These are phyloP conservation scores for Kryptolebias marmoratus DNA, from an alignment of 2,113 vertebrate genomes.

Conservation along the genomic window DNA sequence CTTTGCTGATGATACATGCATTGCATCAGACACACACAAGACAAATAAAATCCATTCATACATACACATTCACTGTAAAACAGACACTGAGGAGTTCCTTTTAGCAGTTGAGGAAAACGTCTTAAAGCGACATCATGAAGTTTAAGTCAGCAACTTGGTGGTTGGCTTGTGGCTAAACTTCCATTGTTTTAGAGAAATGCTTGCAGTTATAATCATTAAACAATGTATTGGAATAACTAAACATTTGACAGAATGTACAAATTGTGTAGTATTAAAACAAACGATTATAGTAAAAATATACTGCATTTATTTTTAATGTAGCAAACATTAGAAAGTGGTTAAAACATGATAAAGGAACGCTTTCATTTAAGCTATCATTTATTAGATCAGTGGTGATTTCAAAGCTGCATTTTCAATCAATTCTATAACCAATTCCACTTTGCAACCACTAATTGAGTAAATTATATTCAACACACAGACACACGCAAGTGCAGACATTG, in stretches of 20 bases:
- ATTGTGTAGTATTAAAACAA: too few relatives aligned
- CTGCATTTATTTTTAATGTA: too few relatives aligned
- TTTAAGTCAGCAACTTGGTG: constrained; percentile 7
- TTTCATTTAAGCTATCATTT: background rate
- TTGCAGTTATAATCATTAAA: constrained; percentile 2
- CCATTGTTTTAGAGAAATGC: constrained; percentile 3
- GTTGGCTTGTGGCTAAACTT: constrained; percentile 25
- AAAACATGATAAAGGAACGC: background rate
- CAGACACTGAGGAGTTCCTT: constrained; percentile 33
- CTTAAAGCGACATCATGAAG: constrained; percentile 23
- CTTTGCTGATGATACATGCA: constrained; percentile 35
- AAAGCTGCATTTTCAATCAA: background rate
- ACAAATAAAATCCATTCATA: constrained; percentile 4
- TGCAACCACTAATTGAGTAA: background rate
- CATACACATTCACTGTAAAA: constrained; percentile 5
- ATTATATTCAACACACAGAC: constrained; percentile 6
- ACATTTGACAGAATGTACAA: too few relatives aligned
- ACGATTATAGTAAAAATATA: too few relatives aligned
- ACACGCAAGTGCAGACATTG: constrained; percentile 32
- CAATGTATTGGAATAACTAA: too few relatives aligned
- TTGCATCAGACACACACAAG: constrained; percentile 45
- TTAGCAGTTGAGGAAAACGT: constrained; percentile 42
- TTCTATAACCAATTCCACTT: background rate
- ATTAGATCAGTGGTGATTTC: background rate
- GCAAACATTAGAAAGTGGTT: background rate